Evolutionary conservation across 2,797 vertebrate species (phyloP).

Genomic region (Channa striata): DNA sequence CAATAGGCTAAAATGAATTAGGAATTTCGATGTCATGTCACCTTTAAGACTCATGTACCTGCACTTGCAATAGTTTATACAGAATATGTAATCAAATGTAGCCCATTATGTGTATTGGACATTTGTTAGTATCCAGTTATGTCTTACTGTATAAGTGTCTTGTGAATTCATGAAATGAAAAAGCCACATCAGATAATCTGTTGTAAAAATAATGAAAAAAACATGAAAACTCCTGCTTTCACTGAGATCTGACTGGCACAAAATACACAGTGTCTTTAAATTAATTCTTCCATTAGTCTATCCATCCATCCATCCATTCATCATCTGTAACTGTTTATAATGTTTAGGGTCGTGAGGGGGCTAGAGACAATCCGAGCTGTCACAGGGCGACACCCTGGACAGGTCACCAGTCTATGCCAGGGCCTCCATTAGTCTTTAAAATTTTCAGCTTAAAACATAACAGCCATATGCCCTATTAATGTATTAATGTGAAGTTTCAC

Average conservation of each 20-base stretch:
- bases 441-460: neutral
- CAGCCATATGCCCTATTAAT: conserved; percentile 8
- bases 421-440: neutral
- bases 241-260: neutral
- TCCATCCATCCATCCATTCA: no score
- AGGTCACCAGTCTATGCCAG: no score
- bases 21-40: conserved; percentile 1
- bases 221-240: neutral
- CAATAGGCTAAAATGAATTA: neutral
- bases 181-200: neutral
- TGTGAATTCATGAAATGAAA: conserved; percentile 3
- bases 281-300: neutral
- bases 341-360: no score
- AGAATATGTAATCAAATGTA: conserved; percentile 1
- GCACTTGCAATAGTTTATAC: conserved; percentile 2
- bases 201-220: conserved; percentile 3
- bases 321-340: no score
- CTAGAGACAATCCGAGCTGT: no score
- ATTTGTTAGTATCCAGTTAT: conserved; percentile 2
- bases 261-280: neutral
- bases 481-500: neutral
- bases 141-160: neutral
- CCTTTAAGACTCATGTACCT: neutral
- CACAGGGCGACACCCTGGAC: no score
- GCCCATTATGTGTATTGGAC: conserved; percentile 1